These are phyloP conservation scores for Tetranychus cinnabarinus DNA, from an alignment of 1,140 invertebrate genomes.

Conservation along the genomic window DNA sequence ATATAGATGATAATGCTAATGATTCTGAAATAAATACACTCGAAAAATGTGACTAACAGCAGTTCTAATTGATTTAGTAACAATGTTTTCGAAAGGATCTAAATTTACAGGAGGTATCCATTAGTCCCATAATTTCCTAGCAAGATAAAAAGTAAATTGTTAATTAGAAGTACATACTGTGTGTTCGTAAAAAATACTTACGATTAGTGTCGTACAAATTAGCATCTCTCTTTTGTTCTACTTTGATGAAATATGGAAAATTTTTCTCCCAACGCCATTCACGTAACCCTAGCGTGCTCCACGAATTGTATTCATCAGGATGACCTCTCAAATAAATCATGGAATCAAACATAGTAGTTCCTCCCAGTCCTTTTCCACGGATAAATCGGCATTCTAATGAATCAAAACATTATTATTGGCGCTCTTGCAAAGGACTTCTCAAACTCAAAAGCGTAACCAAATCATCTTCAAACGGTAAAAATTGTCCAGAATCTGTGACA, in stretches of 20 bases:
- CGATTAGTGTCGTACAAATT: no score
- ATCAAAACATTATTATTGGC: no score
- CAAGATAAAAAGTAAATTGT: not conserved
- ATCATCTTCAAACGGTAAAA: no score
- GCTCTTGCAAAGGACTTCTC: no score
- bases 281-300: constrained; percentile 66
- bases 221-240: constrained; percentile 36
- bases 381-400: not conserved
- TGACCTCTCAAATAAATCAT: constrained; percentile 89
- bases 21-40: no score
- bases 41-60: no score
- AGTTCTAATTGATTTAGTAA: not conserved
- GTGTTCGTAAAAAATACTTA: no score
- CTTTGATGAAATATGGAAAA: constrained; percentile 54
- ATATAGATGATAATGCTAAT: no score
- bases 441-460: no score
- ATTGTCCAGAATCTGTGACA: no score
- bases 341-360: constrained; percentile 68
- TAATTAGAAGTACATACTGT: not conserved
- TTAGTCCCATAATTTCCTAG: not conserved
- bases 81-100: not conserved
- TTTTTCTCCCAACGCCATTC: constrained; percentile 74
- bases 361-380: constrained; percentile 48
- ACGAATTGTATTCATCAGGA: constrained; percentile 68
- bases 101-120: not conserved